Evolutionary conservation across 2,113 vertebrate species (phyloP).

Genomic region (Sciurus niger): DNA sequence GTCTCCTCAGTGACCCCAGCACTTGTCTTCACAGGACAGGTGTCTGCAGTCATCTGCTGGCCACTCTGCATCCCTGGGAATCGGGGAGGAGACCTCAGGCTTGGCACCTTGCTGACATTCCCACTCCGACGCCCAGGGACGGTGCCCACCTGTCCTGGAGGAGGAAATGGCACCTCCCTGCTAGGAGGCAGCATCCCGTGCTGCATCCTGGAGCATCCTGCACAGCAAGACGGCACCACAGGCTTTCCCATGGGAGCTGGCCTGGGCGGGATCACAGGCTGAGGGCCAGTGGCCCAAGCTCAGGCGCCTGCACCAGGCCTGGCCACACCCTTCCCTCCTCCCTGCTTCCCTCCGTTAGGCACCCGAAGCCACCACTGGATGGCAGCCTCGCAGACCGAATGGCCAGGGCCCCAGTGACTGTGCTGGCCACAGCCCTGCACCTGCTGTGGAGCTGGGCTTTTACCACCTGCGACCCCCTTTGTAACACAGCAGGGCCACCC

Average conservation of each 20-base stretch:
- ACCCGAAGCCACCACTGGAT: accelerated
- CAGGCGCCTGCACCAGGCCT: background rate
- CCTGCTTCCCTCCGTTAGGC: too few species aligned
- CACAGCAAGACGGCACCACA: accelerated
- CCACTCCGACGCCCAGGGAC: background rate
- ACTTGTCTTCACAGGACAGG: too few species aligned
- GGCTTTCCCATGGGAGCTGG: background rate
- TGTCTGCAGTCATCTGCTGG: background rate
- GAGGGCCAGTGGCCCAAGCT: too few species aligned
- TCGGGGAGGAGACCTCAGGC: background rate
- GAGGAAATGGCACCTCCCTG: background rate
- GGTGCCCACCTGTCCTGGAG: background rate
- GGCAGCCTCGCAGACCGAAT: background rate
- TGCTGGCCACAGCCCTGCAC: background rate
- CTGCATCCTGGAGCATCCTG: too few species aligned
- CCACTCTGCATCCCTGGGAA: background rate
- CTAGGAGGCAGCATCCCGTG: too few species aligned
- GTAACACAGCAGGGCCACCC: background rate
- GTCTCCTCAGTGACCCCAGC: too few species aligned
- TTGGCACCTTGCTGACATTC: background rate
- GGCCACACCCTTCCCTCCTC: too few species aligned
- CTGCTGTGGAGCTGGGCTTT: background rate
- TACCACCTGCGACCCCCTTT: background rate
- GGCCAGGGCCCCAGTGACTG: background rate
- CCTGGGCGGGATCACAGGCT: too few species aligned